A percentile compares a stretch with the other conserved stretches of the same genome.
phyloP scores from a whole-genome alignment of 2,888 invertebrate genomes.

The Callosobruchus maculatus region DNA sequence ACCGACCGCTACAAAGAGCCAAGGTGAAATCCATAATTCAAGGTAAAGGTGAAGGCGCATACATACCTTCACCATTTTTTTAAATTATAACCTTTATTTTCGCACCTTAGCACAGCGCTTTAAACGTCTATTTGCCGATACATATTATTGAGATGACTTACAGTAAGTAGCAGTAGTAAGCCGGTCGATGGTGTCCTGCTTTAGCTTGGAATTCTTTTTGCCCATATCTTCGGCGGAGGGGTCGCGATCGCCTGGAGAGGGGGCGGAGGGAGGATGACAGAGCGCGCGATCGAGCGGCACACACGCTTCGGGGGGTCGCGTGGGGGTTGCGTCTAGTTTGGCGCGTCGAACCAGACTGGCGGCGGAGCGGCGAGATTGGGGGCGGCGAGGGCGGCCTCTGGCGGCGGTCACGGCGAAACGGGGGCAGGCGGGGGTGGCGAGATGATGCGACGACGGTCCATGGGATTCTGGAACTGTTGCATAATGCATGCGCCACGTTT shows the following conservation, averaged over 20 bases:
- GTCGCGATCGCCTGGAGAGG: background rate
- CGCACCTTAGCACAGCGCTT: no score
- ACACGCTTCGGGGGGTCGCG: background rate
- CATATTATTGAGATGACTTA: conserved; percentile 56
- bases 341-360: background rate
- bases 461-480: background rate
- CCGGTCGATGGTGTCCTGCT: conserved; percentile 90
- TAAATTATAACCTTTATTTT: no score
- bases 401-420: background rate
- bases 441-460: background rate
- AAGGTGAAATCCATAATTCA: no score
- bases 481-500: background rate
- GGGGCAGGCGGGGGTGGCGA: background rate
- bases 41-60: no score
- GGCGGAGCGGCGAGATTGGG: background rate
- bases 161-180: conserved; percentile 91
- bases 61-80: no score
- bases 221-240: conserved; percentile 61
- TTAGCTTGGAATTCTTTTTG: conserved; percentile 94
- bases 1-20: no score
- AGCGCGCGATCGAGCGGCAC: background rate
- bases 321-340: background rate
- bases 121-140: no score
- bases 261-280: background rate
- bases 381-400: background rate